These are phyloP conservation scores for Corydoras sp. DNA, from an alignment of 2,113 vertebrate genomes.

Conservation along the genomic window DNA sequence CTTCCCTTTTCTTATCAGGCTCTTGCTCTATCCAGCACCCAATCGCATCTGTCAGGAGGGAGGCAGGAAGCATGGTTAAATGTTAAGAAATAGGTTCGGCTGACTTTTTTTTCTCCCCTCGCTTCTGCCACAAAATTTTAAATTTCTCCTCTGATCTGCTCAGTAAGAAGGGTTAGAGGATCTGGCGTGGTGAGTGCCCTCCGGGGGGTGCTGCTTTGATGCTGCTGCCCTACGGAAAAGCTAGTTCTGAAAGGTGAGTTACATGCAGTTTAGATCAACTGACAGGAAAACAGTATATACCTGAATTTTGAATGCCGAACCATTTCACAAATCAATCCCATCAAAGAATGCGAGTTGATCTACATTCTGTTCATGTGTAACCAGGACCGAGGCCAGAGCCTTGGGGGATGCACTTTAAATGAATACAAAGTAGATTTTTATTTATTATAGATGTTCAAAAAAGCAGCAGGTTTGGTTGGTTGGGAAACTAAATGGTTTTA, in stretches of 20 bases:
- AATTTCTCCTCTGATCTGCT: conserved; percentile 68
- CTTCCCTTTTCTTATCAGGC: conserved; percentile 67
- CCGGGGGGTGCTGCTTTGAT: neutral
- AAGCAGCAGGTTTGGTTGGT: neutral
- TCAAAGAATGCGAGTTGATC: neutral
- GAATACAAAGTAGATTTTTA: conserved; percentile 4
- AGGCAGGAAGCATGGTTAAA: conserved; percentile 53
- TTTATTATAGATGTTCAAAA: conserved; percentile 16
- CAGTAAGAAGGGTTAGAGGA: conserved; percentile 51
- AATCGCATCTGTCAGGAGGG: conserved; percentile 67
- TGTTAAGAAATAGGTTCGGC: conserved; percentile 56
- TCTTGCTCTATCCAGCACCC: conserved; percentile 62
- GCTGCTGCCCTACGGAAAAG: neutral
- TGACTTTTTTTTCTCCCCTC: conserved; percentile 42
- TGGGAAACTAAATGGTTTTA: neutral
- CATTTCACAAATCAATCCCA: neutral
- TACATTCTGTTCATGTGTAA: conserved; percentile 17
- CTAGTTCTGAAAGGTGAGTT: neutral
- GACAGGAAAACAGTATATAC: neutral
- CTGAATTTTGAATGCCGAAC: neutral
- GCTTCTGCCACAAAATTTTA: conserved; percentile 51
- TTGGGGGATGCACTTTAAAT: neutral
- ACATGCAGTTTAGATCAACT: neutral
- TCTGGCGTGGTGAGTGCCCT: conserved; percentile 35
- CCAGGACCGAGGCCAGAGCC: conserved; percentile 7